A percentile compares a stretch with the other conserved stretches of the same genome.
Evolutionary conservation across 30 jellyfish, hydroid and myxozoan species (phyloP).

Genomic region (Hydra vulgaris): DNA sequence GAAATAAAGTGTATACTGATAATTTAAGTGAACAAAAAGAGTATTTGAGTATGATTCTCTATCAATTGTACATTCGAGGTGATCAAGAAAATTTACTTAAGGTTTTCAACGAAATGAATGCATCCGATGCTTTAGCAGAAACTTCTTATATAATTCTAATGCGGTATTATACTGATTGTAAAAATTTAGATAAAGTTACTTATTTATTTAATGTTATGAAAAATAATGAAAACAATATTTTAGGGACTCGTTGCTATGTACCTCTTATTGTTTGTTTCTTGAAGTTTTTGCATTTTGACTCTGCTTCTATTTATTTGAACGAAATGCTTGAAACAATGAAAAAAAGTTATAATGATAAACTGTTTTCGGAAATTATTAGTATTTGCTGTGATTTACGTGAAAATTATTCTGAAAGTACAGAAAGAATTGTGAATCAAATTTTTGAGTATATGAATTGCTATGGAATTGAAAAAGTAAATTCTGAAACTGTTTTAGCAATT

Average conservation of each 20-base stretch:
- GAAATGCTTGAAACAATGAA: neutral
- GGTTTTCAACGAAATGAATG: neutral
- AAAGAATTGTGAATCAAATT: neutral
- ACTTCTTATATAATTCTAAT: constrained; percentile 3
- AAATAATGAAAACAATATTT: neutral
- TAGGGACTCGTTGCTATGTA: constrained; percentile 1
- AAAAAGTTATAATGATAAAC: neutral
- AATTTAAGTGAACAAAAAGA: constrained; percentile 9
- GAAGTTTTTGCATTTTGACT: neutral
- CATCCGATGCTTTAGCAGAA: neutral
- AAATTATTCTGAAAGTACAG: neutral
- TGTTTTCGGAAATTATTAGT: constrained; percentile 3
- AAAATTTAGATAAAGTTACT: neutral
- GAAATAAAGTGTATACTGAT: neutral
- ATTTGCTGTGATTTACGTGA: neutral
- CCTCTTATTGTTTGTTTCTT: neutral
- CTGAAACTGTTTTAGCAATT: neutral
- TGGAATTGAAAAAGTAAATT: neutral
- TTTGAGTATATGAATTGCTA: neutral
- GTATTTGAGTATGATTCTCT: constrained; percentile 5
- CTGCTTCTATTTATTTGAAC: neutral
- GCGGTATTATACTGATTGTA: constrained; percentile 11
- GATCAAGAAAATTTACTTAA: neutral
- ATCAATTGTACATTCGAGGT: neutral
- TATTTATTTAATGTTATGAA: neutral